A percentile compares a stretch with the other conserved stretches of the same genome.
Conservation (phyloP, 2,113 vertebrate species). For the Mobula birostris region DNA sequence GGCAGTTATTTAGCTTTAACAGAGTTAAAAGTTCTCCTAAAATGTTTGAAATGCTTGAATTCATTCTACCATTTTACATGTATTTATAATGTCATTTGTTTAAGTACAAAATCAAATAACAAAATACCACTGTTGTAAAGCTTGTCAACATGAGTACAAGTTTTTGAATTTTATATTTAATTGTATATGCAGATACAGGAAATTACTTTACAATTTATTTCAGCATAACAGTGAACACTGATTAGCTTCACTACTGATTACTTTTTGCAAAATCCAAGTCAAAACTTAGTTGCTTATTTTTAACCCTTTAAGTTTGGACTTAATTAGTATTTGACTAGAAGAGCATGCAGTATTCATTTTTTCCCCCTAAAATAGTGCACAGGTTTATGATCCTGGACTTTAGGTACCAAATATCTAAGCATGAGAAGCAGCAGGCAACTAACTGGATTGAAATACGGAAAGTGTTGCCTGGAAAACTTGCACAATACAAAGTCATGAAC, state of each 20-base stretch:
- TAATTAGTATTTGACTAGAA: neutral
- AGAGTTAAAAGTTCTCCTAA: too few relatives aligned
- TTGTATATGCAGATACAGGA: neutral
- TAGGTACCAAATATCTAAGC: neutral
- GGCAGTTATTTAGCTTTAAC: too few relatives aligned
- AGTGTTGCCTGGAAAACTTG: neutral
- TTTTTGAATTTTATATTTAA: neutral
- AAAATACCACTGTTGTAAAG: too few relatives aligned
- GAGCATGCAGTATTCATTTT: neutral
- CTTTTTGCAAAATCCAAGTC: neutral
- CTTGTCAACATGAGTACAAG: neutral
- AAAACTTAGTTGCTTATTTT: neutral
- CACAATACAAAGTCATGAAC: neutral
- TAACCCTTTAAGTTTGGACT: neutral
- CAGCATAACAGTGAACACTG: neutral
- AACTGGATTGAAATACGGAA: neutral
- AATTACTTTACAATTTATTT: neutral
- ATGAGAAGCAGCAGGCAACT: neutral
- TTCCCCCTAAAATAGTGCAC: neutral
- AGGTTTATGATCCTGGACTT: neutral
- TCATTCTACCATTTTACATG: too few relatives aligned
- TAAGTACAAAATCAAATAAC: too few relatives aligned
- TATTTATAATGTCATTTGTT: too few relatives aligned
- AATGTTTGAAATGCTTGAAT: too few relatives aligned
- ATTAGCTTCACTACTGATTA: neutral